These are phyloP conservation scores for Stictonetta naevosa DNA, from an alignment of 2,113 vertebrate species.

Conservation along the genomic window DNA sequence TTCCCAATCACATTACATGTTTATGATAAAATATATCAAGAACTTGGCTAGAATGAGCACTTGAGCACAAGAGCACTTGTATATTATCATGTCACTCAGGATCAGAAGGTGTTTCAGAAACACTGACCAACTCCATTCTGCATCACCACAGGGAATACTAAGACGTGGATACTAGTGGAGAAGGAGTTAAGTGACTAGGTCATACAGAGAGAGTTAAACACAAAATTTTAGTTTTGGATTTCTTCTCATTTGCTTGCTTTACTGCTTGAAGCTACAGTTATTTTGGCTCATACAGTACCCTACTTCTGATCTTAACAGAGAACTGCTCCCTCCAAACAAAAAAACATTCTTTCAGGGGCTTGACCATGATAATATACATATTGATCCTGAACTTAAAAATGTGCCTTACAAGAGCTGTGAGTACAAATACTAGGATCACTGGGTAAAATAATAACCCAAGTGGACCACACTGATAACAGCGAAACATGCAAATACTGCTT, in stretches of 20 bases:
- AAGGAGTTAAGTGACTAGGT: not conserved
- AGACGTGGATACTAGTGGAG: not conserved
- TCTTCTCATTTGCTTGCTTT: not conserved
- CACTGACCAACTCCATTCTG: not conserved
- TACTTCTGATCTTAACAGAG: not conserved
- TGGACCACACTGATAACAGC: not conserved
- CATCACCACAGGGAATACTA: not conserved
- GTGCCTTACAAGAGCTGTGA: not conserved
- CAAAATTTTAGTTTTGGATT: not conserved
- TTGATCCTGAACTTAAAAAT: not conserved
- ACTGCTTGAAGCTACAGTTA: not conserved
- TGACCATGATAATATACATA: not conserved
- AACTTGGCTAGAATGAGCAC: not conserved
- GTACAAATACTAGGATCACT: not conserved
- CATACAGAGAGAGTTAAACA: not conserved
- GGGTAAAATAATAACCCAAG: not conserved
- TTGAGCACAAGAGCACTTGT: not conserved
- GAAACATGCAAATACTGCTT: not conserved
- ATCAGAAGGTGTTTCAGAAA: not conserved
- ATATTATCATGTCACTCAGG: fast-evolving
- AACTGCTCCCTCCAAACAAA: not conserved
- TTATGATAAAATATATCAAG: not conserved
- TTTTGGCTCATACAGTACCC: not conserved
- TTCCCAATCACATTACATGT: not conserved
- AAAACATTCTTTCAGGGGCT: not conserved